These are phyloP conservation scores for Cerastis leucographa DNA, from an alignment of 2,888 invertebrate species.

Conservation along the genomic window DNA sequence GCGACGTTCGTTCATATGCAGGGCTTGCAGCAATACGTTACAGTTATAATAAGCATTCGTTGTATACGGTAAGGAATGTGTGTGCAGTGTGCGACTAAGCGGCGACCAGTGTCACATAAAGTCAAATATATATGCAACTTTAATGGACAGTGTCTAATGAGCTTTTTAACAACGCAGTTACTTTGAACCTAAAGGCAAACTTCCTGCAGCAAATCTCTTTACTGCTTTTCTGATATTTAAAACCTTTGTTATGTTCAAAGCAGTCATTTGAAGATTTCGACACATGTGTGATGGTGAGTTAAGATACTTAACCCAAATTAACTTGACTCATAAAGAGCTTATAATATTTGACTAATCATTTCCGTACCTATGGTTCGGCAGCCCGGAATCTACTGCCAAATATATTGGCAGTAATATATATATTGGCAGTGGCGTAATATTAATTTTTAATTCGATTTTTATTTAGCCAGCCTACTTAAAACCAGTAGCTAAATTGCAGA, in stretches of 20 bases:
- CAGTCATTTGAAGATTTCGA: slow-evolving; percentile 14
- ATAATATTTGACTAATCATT: slow-evolving; percentile 18
- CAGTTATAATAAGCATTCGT: slow-evolving; percentile 81
- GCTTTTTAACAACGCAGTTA: slow-evolving; percentile 57
- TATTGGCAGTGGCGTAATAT: slow-evolving; percentile 32
- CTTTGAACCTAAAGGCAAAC: slow-evolving; percentile 71
- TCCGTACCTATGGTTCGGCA: neutral
- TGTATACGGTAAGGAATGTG: slow-evolving; percentile 75
- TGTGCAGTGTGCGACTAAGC: slow-evolving; percentile 62
- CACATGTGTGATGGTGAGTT: neutral
- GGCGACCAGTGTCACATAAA: slow-evolving; percentile 50
- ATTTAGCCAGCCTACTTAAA: slow-evolving; percentile 59
- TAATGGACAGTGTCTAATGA: slow-evolving; percentile 72
- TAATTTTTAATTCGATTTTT: slow-evolving; percentile 20
- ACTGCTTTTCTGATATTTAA: slow-evolving; percentile 35
- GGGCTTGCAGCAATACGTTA: slow-evolving; percentile 65
- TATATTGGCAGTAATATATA: no score
- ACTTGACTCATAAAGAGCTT: neutral
- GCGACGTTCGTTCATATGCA: slow-evolving; percentile 58
- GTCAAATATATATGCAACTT: slow-evolving; percentile 44
- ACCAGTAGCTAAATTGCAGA: slow-evolving; percentile 56
- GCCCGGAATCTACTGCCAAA: neutral
- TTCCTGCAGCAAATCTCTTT: slow-evolving; percentile 57
- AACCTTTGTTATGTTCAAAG: slow-evolving; percentile 34
- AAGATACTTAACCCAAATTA: slow-evolving; percentile 27